A percentile compares a stretch with the other conserved stretches of the same genome.
These are phyloP conservation scores for Rhincodon typus DNA, from an alignment of 2,797 vertebrate genomes.

Conservation along the genomic window DNA sequence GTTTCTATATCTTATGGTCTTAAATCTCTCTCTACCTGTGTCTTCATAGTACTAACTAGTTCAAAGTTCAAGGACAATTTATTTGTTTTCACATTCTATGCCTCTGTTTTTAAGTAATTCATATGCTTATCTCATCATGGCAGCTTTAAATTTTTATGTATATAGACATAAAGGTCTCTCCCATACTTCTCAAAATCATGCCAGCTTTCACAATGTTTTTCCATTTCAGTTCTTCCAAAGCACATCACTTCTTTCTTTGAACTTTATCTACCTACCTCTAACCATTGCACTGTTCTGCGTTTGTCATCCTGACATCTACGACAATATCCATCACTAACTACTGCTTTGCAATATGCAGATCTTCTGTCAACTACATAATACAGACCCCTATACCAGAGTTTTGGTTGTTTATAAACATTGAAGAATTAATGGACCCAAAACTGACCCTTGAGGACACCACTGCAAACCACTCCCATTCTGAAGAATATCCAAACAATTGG, in stretches of 20 bases:
- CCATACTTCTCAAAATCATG: background rate
- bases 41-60: background rate
- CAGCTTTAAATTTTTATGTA: background rate
- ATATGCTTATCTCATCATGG: background rate
- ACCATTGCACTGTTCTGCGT: background rate
- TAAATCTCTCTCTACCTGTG: no score
- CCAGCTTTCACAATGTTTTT: background rate
- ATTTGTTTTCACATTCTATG: background rate
- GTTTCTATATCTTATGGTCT: no score
- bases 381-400: no score
- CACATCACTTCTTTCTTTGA: background rate
- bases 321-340: background rate
- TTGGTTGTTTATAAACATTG: no score
- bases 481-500: background rate
- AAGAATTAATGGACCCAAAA: no score
- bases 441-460: no score
- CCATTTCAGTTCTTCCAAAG: background rate
- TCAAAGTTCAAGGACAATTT: background rate
- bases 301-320: background rate
- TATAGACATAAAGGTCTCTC: background rate
- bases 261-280: background rate
- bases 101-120: background rate
- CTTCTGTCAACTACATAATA: background rate
- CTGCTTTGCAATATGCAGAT: background rate
- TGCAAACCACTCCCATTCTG: background rate